Percentiles rank a stretch among this genome's conserved stretches.
Evolutionary conservation across 2,888 invertebrate genomes (phyloP).

Genomic region (Metellina segmentata): DNA sequence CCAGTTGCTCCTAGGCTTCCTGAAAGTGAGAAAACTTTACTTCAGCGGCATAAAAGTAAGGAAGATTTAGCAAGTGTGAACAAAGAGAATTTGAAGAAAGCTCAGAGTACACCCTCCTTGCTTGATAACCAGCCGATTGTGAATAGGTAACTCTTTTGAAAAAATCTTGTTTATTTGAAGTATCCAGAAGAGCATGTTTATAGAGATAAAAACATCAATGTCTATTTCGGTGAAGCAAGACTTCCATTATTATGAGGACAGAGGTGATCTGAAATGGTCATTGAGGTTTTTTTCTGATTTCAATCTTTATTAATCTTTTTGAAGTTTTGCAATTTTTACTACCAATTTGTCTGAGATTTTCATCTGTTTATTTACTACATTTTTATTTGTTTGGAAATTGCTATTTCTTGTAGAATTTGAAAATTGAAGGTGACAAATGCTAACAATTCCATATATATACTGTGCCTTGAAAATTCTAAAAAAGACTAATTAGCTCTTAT

Average conservation of each 20-base stretch:
- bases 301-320: no score
- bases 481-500: no score
- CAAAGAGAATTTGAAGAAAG: slow-evolving; percentile 71
- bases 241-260: no score
- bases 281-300: neutral
- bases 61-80: slow-evolving; percentile 56
- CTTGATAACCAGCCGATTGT: slow-evolving; percentile 59
- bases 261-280: neutral
- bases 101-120: slow-evolving; percentile 71
- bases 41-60: slow-evolving; percentile 71
- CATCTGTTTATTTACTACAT: neutral
- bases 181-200: neutral
- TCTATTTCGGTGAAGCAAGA: neutral
- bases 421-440: no score
- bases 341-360: neutral
- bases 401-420: no score
- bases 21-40: slow-evolving; percentile 43
- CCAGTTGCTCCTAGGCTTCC: slow-evolving; percentile 61
- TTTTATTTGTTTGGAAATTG: neutral
- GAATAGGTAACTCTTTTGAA: slow-evolving; percentile 43
- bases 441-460: no score
- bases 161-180: neutral
- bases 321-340: no score
- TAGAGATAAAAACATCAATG: neutral
- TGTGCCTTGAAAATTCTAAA: no score